These are phyloP conservation scores for Antheraea assamensis DNA, from an alignment of 2,888 invertebrate genomes.

Conservation along the genomic window DNA sequence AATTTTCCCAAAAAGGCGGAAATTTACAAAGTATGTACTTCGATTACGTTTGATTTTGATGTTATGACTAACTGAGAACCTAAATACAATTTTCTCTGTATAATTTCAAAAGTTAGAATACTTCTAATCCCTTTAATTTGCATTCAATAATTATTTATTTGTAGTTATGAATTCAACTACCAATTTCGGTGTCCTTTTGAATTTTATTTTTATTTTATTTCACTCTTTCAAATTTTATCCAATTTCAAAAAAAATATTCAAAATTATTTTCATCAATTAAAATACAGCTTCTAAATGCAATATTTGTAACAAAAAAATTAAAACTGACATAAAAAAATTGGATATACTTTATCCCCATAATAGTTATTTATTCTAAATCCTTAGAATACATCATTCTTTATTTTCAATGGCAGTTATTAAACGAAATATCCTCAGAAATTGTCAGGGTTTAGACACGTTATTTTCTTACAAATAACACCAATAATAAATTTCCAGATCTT, in stretches of 20 bases:
- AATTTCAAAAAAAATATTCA: background rate
- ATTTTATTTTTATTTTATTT: too few relatives aligned
- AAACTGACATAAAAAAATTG: background rate
- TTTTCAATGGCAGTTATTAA: background rate
- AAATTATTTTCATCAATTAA: background rate
- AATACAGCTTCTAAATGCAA: background rate
- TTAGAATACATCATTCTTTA: background rate
- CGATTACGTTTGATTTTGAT: too few relatives aligned
- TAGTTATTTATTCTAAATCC: background rate
- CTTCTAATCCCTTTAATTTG: too few relatives aligned
- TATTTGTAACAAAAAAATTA: background rate
- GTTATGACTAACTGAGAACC: too few relatives aligned
- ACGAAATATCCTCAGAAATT: background rate
- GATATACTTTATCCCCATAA: background rate
- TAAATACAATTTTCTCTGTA: too few relatives aligned
- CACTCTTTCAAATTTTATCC: too few relatives aligned
- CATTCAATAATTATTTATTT: too few relatives aligned
- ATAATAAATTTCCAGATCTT: background rate
- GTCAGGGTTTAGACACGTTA: background rate
- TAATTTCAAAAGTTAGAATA: too few relatives aligned
- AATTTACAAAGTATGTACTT: too few relatives aligned
- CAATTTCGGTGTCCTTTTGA: too few relatives aligned
- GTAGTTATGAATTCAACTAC: too few relatives aligned
- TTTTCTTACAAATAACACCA: background rate
- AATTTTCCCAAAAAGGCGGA: background rate